Base-by-base conservation (phyloP, 2,888 invertebrate genomes). In the Cheilosia grossa region DNA sequence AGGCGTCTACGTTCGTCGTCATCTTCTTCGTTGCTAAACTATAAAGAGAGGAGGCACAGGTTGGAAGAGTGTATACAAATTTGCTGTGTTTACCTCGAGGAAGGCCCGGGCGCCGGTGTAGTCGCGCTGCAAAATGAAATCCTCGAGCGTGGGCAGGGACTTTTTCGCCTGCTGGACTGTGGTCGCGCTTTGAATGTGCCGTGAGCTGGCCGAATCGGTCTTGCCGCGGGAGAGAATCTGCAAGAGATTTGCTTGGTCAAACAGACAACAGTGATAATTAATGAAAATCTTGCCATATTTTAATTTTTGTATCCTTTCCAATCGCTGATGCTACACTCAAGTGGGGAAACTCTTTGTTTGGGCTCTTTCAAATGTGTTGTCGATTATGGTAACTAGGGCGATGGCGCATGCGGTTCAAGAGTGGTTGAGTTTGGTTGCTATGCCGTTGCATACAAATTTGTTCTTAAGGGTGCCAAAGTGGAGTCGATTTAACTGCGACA, bases 51-150 rank as follows among this genome's bases (percentile, higher is more conserved):
- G 0, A 2, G 21, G 4, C 33, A 51, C 9, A 44, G 17, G n/a
- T n/a, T 54, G 17, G 51, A 5, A 40, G 4, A 13, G 10, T 33
- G 9, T 24, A 6, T 15, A 24, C 2, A 3, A 1, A 19, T 58
- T 47, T 10, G 13, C 1, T 49, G 7, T 37, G 24, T 40, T 82
- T 91, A 98, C 98, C 94, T 99, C 98, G 5, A 99, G 92, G 88
- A 98, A 93, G 0, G 99, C 98, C 21, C 98, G 94, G 0, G 98
- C 98, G 9, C 99, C 99, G 0, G 96, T 96, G 90, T 99, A 99
- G 92, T 99, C 99, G 56, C 99, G 93, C 88, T 95, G 96, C 24
- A 95, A 92, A 19, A 99, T 93, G 90, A 97, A 99, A 89, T 98
- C 98, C 89, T 98, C 98, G 15, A 99, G 93, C 86, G 96, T 96